These are phyloP conservation scores for Arion vulgaris DNA, from an alignment of 1,140 invertebrate species.

Conservation along the genomic window DNA sequence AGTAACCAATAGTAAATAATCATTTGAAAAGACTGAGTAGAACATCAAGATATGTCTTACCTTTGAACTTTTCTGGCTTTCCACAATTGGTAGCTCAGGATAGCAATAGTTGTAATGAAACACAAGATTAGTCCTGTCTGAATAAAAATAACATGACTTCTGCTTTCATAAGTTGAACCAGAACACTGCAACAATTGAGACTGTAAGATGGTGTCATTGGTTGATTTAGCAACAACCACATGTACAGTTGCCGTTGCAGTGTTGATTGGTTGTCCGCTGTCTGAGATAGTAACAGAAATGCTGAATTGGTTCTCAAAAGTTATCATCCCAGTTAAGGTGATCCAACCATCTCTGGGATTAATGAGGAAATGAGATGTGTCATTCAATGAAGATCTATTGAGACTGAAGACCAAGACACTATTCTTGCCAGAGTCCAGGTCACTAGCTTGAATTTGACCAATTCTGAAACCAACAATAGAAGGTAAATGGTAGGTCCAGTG, in stretches of 20 bases:
- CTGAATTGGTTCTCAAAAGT: background rate
- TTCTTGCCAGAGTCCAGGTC: conserved; percentile 15
- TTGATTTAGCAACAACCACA: background rate
- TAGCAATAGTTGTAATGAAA: background rate
- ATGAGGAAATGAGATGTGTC: background rate
- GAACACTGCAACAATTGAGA: background rate
- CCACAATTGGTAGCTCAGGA: background rate
- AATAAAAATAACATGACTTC: background rate
- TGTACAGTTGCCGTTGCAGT: background rate
- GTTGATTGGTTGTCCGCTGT: background rate
- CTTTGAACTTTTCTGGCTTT: conserved; percentile 11
- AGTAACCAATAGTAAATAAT: too few species aligned
- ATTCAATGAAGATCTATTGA: background rate
- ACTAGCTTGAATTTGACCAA: background rate
- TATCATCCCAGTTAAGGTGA: background rate
- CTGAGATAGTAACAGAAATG: background rate
- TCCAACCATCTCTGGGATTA: conserved; percentile 4
- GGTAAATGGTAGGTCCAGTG: too few species aligned
- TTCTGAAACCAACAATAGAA: conserved; percentile 2
- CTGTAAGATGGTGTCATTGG: background rate
- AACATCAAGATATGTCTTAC: background rate
- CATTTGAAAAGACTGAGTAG: too few species aligned
- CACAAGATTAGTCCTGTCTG: background rate
- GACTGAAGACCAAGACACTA: background rate
- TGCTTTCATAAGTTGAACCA: background rate